Conservation (phyloP, 2,797 vertebrate genomes). For the Luscinia luscinia region DNA sequence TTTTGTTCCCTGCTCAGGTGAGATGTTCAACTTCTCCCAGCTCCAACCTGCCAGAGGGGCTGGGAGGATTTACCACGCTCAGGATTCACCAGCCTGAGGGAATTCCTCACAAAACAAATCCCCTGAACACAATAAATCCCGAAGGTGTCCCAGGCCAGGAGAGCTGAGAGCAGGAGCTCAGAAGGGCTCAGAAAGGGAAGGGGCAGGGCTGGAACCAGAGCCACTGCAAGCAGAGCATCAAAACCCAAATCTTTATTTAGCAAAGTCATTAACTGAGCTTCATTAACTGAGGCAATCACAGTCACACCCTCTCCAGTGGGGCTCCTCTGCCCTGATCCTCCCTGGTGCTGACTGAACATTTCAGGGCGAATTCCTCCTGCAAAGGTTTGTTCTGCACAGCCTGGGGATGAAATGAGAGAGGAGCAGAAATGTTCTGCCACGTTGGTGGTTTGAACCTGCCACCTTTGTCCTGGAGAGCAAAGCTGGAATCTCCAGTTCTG, state of each 20-base stretch:
- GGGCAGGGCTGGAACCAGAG: background rate
- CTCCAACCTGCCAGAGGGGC: background rate
- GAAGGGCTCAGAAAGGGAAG: background rate
- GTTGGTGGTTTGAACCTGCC: background rate
- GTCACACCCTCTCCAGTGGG: too few relatives aligned
- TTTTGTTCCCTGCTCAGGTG: background rate
- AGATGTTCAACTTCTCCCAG: background rate
- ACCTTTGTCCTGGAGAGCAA: background rate
- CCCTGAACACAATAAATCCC: background rate
- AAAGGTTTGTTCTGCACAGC: too few relatives aligned
- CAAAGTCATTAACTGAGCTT: too few relatives aligned
- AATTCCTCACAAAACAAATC: background rate
- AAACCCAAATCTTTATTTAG: background rate
- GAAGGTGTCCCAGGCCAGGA: background rate
- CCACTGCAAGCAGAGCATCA: background rate
- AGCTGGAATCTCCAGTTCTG: background rate
- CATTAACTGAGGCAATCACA: background rate
- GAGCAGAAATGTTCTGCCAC: background rate
- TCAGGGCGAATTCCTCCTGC: background rate
- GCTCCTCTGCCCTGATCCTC: background rate
- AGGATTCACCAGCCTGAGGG: background rate
- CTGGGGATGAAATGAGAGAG: background rate
- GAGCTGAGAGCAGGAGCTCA: background rate
- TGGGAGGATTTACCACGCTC: background rate
- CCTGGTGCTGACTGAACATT: too few relatives aligned